phyloP scores from a whole-genome alignment of 2,888 invertebrate species.

The Idaea straminata region DNA sequence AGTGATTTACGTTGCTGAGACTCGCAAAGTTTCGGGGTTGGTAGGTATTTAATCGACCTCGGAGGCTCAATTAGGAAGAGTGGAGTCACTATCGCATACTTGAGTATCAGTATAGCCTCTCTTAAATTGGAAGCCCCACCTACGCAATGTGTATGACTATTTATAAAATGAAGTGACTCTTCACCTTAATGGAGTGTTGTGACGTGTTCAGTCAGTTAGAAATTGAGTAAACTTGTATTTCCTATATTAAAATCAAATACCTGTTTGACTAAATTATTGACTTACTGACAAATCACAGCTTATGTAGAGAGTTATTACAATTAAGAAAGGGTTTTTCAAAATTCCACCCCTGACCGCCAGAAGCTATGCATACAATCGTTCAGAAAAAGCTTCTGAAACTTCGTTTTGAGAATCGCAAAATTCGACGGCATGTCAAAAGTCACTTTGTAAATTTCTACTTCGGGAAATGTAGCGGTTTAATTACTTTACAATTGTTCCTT shows the following conservation, averaged over 20 bases:
- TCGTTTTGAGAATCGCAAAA: background rate
- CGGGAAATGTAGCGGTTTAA: background rate
- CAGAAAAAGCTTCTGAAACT: conserved; percentile 4
- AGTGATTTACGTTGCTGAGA: background rate
- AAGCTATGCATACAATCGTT: background rate
- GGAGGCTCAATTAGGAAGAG: conserved; percentile 1
- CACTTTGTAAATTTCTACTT: background rate
- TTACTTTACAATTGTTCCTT: background rate
- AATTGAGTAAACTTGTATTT: background rate
- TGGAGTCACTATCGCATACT: background rate
- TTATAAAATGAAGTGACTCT: background rate
- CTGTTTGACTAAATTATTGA: no score
- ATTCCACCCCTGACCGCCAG: background rate
- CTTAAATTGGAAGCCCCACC: background rate
- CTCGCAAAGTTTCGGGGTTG: conserved; percentile 1
- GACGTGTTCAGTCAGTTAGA: background rate
- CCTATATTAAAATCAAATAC: no score
- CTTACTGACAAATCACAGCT: no score
- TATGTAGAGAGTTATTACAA: no score
- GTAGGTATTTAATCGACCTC: background rate
- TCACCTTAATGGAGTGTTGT: background rate
- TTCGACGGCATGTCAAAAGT: background rate
- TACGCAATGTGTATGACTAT: background rate
- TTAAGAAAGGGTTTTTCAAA: no score
- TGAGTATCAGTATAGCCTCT: background rate